These are phyloP conservation scores for Melanocharis versteri DNA, from an alignment of 2,113 vertebrate species.

Conservation along the genomic window DNA sequence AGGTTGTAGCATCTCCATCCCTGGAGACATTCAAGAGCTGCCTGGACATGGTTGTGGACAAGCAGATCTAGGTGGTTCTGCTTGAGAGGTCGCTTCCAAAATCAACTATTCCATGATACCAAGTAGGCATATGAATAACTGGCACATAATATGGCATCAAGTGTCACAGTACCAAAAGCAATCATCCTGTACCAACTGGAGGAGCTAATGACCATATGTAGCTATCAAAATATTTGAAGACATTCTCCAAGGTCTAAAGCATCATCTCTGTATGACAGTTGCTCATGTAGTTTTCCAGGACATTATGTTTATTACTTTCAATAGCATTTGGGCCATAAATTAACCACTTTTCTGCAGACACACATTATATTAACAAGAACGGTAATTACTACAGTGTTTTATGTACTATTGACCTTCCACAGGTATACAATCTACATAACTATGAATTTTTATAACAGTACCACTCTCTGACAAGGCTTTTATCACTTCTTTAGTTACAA, in stretches of 20 bases:
- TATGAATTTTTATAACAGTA: neutral
- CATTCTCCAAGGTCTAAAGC: neutral
- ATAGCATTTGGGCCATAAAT: neutral
- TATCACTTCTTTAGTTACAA: neutral
- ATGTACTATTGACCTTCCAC: neutral
- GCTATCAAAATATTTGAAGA: neutral
- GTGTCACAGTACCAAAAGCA: neutral
- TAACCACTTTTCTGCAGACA: neutral
- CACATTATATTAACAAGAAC: neutral
- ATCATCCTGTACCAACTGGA: neutral
- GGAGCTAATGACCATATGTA: neutral
- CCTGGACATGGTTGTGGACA: neutral
- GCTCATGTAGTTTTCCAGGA: neutral
- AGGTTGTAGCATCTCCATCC: neutral
- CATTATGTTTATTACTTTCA: neutral
- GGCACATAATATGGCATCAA: accelerated
- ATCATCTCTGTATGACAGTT: neutral
- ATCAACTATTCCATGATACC: neutral
- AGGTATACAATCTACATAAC: neutral
- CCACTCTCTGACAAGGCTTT: neutral
- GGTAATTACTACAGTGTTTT: neutral
- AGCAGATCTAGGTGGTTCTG: neutral
- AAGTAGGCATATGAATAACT: neutral
- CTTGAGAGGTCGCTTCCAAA: neutral
- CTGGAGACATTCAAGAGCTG: neutral